Evolutionary conservation across 2,888 invertebrate species (phyloP).

Genomic region (Tridacna gigas): DNA sequence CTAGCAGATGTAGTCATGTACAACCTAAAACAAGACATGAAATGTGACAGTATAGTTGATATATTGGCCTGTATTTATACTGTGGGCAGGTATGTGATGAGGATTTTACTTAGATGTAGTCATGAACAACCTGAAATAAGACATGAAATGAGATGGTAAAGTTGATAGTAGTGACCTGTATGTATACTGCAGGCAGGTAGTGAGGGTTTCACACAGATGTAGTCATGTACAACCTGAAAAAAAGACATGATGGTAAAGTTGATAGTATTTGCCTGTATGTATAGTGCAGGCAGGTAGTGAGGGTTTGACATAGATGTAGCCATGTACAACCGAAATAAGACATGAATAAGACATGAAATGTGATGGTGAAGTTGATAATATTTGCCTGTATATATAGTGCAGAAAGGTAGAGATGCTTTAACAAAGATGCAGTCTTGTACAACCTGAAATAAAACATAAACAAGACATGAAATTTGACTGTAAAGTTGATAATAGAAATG

Average conservation of each 20-base stretch:
- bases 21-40: conserved; percentile 82
- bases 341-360: conserved; percentile 72
- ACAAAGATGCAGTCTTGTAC: conserved; percentile 83
- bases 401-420: conserved; percentile 84
- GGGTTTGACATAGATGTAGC: conserved; percentile 83
- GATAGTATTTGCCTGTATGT: conserved; percentile 84
- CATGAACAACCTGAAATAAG: conserved; percentile 81
- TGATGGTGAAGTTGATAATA: conserved; percentile 85
- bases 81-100: conserved; percentile 83
- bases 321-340: conserved; percentile 84
- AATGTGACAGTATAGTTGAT: conserved; percentile 85
- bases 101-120: conserved; percentile 83
- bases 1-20: conserved; percentile 84
- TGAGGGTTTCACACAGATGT: conserved; percentile 84
- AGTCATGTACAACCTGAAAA: conserved; percentile 80
- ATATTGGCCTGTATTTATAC: conserved; percentile 84
- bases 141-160: conserved; percentile 83
- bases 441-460: conserved; percentile 73
- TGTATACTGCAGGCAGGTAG: conserved; percentile 83
- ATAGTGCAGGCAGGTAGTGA: conserved; percentile 83
- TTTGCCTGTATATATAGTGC: conserved; percentile 84
- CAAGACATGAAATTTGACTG: conserved; percentile 67
- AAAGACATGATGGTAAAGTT: conserved; percentile 84
- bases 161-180: conserved; percentile 84
- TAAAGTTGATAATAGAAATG: conserved; percentile 85